These are phyloP conservation scores for Leuctra nigra DNA, from an alignment of 2,888 invertebrate species.

Conservation along the genomic window DNA sequence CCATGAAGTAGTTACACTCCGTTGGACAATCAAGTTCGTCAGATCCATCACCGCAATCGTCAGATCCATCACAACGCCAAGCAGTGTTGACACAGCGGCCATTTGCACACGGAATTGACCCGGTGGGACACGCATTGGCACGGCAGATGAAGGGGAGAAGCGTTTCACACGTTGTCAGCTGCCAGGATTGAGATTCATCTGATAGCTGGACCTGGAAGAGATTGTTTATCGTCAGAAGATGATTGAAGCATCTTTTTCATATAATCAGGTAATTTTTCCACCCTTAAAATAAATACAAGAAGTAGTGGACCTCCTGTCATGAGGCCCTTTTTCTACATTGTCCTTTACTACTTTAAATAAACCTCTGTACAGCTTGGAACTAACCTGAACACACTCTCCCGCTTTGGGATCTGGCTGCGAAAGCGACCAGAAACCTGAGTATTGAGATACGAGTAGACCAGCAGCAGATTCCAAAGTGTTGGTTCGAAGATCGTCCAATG, in stretches of 20 bases:
- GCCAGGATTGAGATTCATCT: conserved; percentile 69
- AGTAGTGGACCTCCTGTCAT: too few relatives aligned
- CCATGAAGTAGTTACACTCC: conserved; percentile 86
- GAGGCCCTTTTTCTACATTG: neutral
- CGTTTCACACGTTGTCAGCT: conserved; percentile 88
- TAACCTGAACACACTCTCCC: conserved; percentile 75
- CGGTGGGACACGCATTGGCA: conserved; percentile 81
- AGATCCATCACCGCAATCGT: conserved; percentile 88
- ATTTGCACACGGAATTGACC: conserved; percentile 89
- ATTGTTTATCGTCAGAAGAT: too few relatives aligned
- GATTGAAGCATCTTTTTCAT: too few relatives aligned
- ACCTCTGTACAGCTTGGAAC: conserved; percentile 28
- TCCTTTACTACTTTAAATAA: neutral
- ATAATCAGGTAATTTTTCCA: too few relatives aligned
- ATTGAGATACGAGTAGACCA: conserved; percentile 83
- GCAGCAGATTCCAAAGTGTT: conserved; percentile 93
- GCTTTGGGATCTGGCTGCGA: conserved; percentile 80
- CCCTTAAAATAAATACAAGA: too few relatives aligned
- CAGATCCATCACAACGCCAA: conserved; percentile 87
- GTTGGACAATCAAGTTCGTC: conserved; percentile 87
- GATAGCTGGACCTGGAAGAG: conserved; percentile 4
- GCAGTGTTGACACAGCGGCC: conserved; percentile 86
- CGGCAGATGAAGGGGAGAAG: conserved; percentile 92
- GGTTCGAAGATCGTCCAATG: conserved; percentile 84
- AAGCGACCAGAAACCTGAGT: conserved; percentile 88